Evolutionary conservation across 2,113 vertebrate genomes (phyloP).

Genomic region (Cyanoliseus patagonus): DNA sequence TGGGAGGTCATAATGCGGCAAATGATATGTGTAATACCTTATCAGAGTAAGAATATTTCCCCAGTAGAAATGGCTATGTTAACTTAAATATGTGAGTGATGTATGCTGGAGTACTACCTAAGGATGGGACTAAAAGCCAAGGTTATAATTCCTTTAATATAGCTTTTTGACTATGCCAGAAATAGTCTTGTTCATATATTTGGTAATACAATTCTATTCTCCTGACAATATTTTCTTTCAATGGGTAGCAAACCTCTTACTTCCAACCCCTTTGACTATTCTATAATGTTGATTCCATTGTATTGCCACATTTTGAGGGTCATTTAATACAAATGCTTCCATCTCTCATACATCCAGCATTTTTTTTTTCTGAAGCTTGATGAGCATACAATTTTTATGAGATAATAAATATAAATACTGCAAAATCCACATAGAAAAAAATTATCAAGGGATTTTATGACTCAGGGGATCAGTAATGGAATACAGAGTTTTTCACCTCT

Average conservation of each 20-base stretch:
- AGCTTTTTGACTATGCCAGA: neutral
- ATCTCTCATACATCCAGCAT: neutral
- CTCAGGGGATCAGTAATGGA: slow-evolving; percentile 56
- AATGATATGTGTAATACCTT: neutral
- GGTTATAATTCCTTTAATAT: neutral
- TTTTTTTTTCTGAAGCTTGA: slow-evolving; percentile 16
- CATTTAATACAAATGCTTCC: neutral
- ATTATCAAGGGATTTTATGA: slow-evolving; percentile 39
- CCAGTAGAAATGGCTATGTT: neutral
- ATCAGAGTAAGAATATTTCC: neutral
- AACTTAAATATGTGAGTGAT: neutral
- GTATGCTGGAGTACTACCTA: neutral
- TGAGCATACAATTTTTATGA: slow-evolving; percentile 21
- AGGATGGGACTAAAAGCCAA: neutral
- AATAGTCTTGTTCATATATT: neutral
- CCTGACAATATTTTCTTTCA: slow-evolving; percentile 5
- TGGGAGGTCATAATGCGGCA: neutral
- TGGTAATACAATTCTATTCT: neutral
- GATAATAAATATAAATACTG: slow-evolving; percentile 31
- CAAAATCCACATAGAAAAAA: slow-evolving; percentile 6
- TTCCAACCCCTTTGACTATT: neutral
- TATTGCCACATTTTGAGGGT: neutral
- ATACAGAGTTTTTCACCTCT: slow-evolving; percentile 58
- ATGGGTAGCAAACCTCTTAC: neutral
- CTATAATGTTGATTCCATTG: neutral